phyloP scores from a whole-genome alignment of 2,113 vertebrate genomes.

The Recurvirostra avosetta region DNA sequence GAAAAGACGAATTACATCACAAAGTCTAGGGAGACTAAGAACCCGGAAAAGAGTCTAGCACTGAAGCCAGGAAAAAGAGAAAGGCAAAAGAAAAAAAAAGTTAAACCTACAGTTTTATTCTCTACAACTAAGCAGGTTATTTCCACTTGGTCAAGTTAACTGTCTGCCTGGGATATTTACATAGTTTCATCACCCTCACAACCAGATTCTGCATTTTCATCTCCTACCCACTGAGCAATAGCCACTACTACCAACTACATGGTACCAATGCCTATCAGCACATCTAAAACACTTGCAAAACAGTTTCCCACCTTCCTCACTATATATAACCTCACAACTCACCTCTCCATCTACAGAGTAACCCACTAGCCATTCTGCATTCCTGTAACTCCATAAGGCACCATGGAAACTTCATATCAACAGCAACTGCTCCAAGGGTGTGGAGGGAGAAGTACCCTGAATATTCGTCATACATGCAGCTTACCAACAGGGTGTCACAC shows the following conservation, averaged over 20 bases:
- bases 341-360: background rate
- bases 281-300: background rate
- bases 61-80: background rate
- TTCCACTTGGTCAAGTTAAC: background rate
- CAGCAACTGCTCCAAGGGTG: background rate
- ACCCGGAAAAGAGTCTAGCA: background rate
- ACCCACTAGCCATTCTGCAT: background rate
- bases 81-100: background rate
- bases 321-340: background rate
- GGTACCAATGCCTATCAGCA: background rate
- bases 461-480: background rate
- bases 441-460: background rate
- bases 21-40: background rate
- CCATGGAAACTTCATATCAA: background rate
- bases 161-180: background rate
- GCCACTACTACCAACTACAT: background rate
- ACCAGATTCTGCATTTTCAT: background rate
- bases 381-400: background rate
- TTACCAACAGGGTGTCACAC: constrained; percentile 88
- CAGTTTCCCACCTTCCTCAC: background rate
- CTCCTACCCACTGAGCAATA: background rate
- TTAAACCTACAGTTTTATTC: background rate
- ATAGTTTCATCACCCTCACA: background rate
- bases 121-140: background rate
- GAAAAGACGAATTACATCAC: background rate